Percentiles rank a stretch among this genome's conserved stretches.
phyloP scores from a whole-genome alignment of 2,113 vertebrate species.

The Cebidichthys violaceus region DNA sequence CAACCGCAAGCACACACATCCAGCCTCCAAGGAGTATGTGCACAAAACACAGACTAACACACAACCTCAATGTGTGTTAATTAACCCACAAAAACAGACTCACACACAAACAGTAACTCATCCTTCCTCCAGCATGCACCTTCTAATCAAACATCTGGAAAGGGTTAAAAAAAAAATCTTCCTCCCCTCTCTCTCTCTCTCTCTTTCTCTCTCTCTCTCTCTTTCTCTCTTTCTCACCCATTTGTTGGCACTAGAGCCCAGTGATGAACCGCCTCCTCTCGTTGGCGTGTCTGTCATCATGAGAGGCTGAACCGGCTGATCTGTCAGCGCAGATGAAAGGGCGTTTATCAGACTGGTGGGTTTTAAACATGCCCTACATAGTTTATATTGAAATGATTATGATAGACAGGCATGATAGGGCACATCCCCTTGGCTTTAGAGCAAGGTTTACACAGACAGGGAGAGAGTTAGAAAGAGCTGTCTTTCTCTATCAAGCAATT shows the following conservation, averaged over 20 bases:
- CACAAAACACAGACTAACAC: conserved; percentile 15
- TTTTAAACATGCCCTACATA: conserved; percentile 79
- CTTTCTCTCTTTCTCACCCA: conserved; percentile 6
- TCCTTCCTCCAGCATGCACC: conserved; percentile 67
- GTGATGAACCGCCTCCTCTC: conserved; percentile 61
- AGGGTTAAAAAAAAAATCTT: conserved; percentile 51
- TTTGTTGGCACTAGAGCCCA: conserved; percentile 49
- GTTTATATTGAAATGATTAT: conserved; percentile 79
- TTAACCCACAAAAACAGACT: conserved; percentile 11
- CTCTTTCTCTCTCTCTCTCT: neutral
- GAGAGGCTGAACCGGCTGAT: conserved; percentile 51
- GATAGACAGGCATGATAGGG: conserved; percentile 68
- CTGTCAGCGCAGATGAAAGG: conserved; percentile 72
- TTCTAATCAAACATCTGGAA: conserved; percentile 85
- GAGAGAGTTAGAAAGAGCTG: conserved; percentile 24
- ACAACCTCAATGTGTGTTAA: conserved; percentile 30
- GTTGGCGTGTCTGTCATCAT: conserved; percentile 77
- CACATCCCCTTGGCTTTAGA: conserved; percentile 53
- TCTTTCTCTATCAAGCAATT: conserved; percentile 46
- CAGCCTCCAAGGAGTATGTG: neutral
- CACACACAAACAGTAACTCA: conserved; percentile 63
- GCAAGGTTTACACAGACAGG: conserved; percentile 29
- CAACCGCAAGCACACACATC: conserved; percentile 11
- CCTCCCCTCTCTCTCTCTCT: neutral
- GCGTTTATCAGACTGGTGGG: conserved; percentile 65